A percentile compares a stretch with the other conserved stretches of the same genome.
phyloP scores from a whole-genome alignment of 2,797 vertebrate species.

The Parambassis ranga region DNA sequence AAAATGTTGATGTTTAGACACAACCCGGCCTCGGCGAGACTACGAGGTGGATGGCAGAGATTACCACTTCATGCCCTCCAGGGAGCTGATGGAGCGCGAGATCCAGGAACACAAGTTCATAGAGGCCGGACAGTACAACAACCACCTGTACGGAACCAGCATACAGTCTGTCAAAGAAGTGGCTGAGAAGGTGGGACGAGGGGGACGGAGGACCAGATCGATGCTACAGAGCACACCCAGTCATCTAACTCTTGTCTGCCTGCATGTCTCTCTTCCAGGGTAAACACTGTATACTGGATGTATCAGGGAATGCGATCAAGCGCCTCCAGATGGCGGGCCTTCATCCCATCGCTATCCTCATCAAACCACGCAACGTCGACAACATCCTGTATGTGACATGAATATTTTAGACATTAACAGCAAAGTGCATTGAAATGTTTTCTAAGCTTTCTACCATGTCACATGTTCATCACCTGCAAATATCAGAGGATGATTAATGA shows the following conservation, averaged over 20 bases:
- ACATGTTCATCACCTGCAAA: neutral
- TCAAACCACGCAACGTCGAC: slow-evolving; percentile 92
- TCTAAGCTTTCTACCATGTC: neutral
- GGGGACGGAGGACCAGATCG: neutral
- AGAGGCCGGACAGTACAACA: slow-evolving; percentile 98
- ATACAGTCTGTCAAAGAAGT: slow-evolving; percentile 95
- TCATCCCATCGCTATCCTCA: slow-evolving; percentile 92
- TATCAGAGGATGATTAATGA: too few species aligned
- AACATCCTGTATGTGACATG: slow-evolving; percentile 90
- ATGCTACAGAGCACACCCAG: neutral
- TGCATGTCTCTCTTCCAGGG: slow-evolving; percentile 77
- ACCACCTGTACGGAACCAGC: slow-evolving; percentile 96
- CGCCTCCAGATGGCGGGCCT: slow-evolving; percentile 94
- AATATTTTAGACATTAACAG: neutral
- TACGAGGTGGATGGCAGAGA: slow-evolving; percentile 96
- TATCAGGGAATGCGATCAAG: slow-evolving; percentile 98
- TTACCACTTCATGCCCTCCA: slow-evolving; percentile 96
- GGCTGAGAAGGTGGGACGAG: slow-evolving; percentile 88
- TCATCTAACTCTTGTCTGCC: neutral
- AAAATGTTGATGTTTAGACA: slow-evolving; percentile 78
- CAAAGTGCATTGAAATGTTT: neutral
- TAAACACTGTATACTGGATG: slow-evolving; percentile 98
- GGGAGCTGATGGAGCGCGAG: slow-evolving; percentile 97
- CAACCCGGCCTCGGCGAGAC: slow-evolving; percentile 93
- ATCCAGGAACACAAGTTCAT: slow-evolving; percentile 99